A percentile compares a stretch with the other conserved stretches of the same genome.
These are phyloP conservation scores for Caenorhabditis afra DNA, from an alignment of 2,888 invertebrate genomes.

Conservation along the genomic window DNA sequence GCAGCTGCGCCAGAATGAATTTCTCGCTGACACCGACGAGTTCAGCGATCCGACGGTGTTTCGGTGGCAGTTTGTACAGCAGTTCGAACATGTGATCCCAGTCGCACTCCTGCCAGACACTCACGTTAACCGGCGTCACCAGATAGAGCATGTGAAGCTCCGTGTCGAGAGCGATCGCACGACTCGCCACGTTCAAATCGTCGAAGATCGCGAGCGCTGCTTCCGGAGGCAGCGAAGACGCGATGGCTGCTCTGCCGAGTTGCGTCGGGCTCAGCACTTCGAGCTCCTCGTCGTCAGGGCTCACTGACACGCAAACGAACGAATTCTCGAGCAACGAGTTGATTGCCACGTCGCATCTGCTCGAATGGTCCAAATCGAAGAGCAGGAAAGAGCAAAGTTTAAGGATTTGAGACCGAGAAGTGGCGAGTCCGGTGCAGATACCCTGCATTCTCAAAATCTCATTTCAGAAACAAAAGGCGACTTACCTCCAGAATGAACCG, in stretches of 20 bases:
- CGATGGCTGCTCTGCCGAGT: slow-evolving; percentile 92
- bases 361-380: slow-evolving; percentile 5
- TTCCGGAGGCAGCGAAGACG: slow-evolving; percentile 94
- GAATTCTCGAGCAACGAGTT: slow-evolving; percentile 35
- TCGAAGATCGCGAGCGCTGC: slow-evolving; percentile 92
- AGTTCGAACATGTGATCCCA: slow-evolving; percentile 85
- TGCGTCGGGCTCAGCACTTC: slow-evolving; percentile 85
- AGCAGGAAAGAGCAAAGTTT: slow-evolving; percentile 21
- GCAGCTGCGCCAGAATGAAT: slow-evolving; percentile 86
- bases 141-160: slow-evolving; percentile 95
- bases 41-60: slow-evolving; percentile 90
- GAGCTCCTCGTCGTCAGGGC: slow-evolving; percentile 10
- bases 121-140: slow-evolving; percentile 93
- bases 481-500: slow-evolving; percentile 41
- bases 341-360: slow-evolving; percentile 10
- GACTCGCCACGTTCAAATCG: slow-evolving; percentile 91
- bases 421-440: slow-evolving; percentile 57
- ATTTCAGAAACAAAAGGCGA: neutral
- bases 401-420: slow-evolving; percentile 17
- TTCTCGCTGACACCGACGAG: slow-evolving; percentile 91
- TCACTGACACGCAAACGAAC: slow-evolving; percentile 18
- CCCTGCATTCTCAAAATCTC: slow-evolving; percentile 27
- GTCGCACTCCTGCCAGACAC: slow-evolving; percentile 87
- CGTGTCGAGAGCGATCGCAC: slow-evolving; percentile 92
- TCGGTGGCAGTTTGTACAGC: slow-evolving; percentile 88